Base-by-base conservation (phyloP, 2,888 invertebrate genomes). In the Scaptomyza polygonia region DNA sequence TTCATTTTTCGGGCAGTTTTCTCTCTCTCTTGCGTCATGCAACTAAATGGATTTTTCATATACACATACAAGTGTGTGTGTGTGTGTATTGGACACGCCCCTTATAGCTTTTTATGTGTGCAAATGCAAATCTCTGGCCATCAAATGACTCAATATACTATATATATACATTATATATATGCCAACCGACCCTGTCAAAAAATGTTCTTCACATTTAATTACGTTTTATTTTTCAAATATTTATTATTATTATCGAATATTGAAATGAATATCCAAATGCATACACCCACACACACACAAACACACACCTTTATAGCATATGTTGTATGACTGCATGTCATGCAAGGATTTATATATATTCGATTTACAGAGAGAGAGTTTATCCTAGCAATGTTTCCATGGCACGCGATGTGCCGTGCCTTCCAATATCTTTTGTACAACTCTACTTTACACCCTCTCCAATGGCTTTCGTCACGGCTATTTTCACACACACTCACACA, bases 181-280 rank as follows among this genome's bases (percentile, higher is more conserved):
- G 39, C 36, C 9, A 39, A 44, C 21, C 49, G 43, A 32, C 59
- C 62, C 71, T 67, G 68, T 56, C 68, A 64, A 64, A 39, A 39
- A 39, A 16, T 39, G 16, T 69, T 34, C 70, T 53, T 61, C 62
- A 68, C 74, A 86, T 86, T 80, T 80, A 88, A 84, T 85, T 88
- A 76, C 85, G 85, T 88, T 88, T 88, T 84, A 72, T 78, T 81
- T 84, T 86, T 76, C 82, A 77, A 79, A 84, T 86, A 88, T 86
- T 86, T 86, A 74, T 83, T 86, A 86, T 79, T 86, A 88, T 79
- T 86, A 86, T 86, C 79, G 79, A 86, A 82, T 83, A 86, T 86
- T 65, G 77, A 72, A 83, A 71, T 69, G 68, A 74, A 36, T 75
- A 69, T 64, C 63, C 67, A 55, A 59, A 71, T 61, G 58, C 65